Conservation (phyloP, 2,797 vertebrate genomes). For the Ataeniobius toweri region DNA sequence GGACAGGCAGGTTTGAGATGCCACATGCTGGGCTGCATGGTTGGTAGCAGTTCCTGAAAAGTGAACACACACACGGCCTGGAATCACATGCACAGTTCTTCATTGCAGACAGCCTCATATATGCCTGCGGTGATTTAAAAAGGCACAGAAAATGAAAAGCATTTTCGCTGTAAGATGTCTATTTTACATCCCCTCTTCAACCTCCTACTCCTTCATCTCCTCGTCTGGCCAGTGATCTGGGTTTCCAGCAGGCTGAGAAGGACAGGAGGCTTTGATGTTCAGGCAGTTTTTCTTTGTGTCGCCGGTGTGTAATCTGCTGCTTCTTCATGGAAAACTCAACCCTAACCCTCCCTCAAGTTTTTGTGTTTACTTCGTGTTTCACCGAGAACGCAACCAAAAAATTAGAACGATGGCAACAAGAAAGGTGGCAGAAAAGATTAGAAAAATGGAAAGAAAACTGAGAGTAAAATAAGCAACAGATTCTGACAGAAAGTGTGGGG, state of each 20-base stretch:
- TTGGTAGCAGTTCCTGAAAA: constrained; percentile 35
- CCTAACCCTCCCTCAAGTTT: constrained; percentile 51
- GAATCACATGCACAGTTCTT: constrained; percentile 27
- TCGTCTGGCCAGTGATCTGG: constrained; percentile 43
- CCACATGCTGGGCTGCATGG: constrained; percentile 47
- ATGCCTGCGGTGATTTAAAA: constrained; percentile 2
- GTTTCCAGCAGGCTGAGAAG: constrained; percentile 44
- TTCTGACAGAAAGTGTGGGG: constrained; percentile 33
- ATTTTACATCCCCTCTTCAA: constrained; percentile 34
- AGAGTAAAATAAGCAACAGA: neutral
- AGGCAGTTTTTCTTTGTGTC: constrained; percentile 12
- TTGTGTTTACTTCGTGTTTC: constrained; percentile 44
- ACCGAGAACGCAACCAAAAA: constrained; percentile 42
- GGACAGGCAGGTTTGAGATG: constrained; percentile 54
- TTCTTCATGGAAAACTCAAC: constrained; percentile 40
- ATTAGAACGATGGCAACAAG: constrained; percentile 36
- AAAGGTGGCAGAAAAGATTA: constrained; percentile 20
- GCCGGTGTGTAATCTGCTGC: constrained; percentile 16
- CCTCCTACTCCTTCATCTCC: constrained; percentile 24
- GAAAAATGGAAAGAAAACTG: constrained; percentile 6
- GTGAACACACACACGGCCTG: constrained; percentile 34
- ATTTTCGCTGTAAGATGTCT: constrained; percentile 25
- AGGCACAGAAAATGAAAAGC: constrained; percentile 12
- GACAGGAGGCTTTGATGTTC: constrained; percentile 56
- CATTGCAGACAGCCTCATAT: constrained; percentile 15